Evolutionary conservation across 2,113 vertebrate species (phyloP), one percentile per base, ranked within the genome.

Genomic region (Peromyscus leucopus): DNA sequence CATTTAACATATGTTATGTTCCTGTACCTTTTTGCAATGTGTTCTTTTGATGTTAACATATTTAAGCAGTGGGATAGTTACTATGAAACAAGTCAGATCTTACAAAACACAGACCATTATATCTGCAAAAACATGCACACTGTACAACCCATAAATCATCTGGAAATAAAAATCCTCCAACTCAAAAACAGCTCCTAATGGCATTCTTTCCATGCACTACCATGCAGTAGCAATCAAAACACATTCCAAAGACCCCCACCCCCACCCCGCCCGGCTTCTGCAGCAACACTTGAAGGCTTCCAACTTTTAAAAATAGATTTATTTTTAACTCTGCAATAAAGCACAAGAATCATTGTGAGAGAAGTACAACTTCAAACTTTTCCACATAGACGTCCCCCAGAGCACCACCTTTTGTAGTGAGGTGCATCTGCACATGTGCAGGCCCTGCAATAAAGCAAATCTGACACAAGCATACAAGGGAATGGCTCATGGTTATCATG

Each of bases 111-210:
- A 95, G 61, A 55, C 90, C 24, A 46, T 51, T 86, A 19, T 74
- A 89, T 63, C 39, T 78, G 46, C 63, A 95, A 72, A 83, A 74
- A 46, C 7, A 51, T 78, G 75, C 86, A 92, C 71, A 87, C 42
- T 89, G 22, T 10, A 78, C 22, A 88, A 61, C 46, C 39, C 59
- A 28, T 33, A 93, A 90, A 17, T 93, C 65, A 75, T 21, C 10
- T 72, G 48, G 65, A 89, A 93, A 90, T 88, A 95, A 91, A 96
- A 96, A 91, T n/a, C 87, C 82, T 94, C 71, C 31, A 33, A 80
- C 24, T 46, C 55, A 61, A 65, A 59, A 89, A 55, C 17, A n/a
- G 24, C 28, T 59, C 65, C 57, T 55, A 80, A 8, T 11, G 22
- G n/a, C 22, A 69, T 55, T 75, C 65, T 57, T 42, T 67, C 79